phyloP scores from a whole-genome alignment of 2,888 invertebrate species.

The Thysanoteuthis rhombus region DNA sequence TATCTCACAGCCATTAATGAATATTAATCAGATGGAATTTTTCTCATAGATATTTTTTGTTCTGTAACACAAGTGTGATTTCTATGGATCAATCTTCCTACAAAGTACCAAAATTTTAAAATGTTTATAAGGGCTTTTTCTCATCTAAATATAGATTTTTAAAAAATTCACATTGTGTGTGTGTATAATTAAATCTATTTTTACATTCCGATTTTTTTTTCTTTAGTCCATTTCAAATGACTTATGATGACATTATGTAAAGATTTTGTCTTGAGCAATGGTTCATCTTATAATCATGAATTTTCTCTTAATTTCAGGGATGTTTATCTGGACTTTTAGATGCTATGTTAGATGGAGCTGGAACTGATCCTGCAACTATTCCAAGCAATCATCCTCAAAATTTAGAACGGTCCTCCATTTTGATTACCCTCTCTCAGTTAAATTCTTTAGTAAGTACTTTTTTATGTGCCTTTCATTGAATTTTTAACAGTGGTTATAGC shows the following conservation, averaged over 20 bases:
- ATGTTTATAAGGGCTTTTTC: no score
- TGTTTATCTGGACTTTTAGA: conserved; percentile 83
- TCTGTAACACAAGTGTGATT: no score
- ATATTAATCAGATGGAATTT: no score
- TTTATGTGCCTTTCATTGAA: background rate
- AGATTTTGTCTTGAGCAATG: background rate
- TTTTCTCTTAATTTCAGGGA: conserved; percentile 68
- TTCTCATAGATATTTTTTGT: no score
- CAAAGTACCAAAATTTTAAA: no score
- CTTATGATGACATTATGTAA: background rate
- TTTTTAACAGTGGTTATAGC: background rate
- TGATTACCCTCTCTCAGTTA: conserved; percentile 78
- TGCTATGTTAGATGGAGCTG: conserved; percentile 72
- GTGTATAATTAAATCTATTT: no score
- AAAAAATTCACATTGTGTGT: no score
- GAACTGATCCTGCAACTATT: conserved; percentile 49
- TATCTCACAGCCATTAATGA: no score
- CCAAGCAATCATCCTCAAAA: conserved; percentile 70
- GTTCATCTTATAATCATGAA: background rate
- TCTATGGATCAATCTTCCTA: no score
- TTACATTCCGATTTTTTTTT: no score
- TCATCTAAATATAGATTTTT: no score
- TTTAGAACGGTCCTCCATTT: conserved; percentile 75
- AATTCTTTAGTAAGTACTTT: conserved; percentile 72
- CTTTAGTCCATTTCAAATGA: background rate